Percentiles rank a stretch among this genome's conserved stretches.
phyloP scores from a whole-genome alignment of 2,888 invertebrate species.

The Mythimna ferrago region DNA sequence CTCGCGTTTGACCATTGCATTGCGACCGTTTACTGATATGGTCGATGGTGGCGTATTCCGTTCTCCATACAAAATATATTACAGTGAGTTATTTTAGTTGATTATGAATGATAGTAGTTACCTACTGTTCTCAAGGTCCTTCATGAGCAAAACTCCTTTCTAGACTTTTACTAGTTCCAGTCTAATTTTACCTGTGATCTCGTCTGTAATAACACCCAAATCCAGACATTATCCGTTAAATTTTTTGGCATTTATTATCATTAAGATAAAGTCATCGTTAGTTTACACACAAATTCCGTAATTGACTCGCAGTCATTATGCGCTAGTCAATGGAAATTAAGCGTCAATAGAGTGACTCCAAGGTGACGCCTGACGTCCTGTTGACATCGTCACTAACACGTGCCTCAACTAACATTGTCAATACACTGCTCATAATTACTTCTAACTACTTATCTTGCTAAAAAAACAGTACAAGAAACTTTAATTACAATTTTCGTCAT shows the following conservation, averaged over 20 bases:
- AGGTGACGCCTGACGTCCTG: constrained; percentile 36
- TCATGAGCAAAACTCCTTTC: neutral
- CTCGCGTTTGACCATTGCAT: too few relatives aligned
- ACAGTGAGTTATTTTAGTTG: neutral
- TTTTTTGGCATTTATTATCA: neutral
- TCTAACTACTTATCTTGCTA: neutral
- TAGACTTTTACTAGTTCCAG: too few relatives aligned
- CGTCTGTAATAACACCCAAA: neutral
- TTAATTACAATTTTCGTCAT: constrained; percentile 34
- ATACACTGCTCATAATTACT: constrained; percentile 16
- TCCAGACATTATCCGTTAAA: neutral
- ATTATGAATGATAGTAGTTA: neutral
- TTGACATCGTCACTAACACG: constrained; percentile 29
- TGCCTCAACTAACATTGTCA: constrained; percentile 9
- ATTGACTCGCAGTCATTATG: neutral
- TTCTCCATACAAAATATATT: neutral
- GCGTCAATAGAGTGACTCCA: constrained; percentile 21
- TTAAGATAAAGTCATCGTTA: too few relatives aligned
- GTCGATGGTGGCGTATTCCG: too few relatives aligned
- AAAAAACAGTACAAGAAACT: constrained; percentile 39
- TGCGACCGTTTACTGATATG: too few relatives aligned
- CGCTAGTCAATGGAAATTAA: constrained; percentile 6
- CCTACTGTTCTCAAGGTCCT: neutral
- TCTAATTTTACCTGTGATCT: too few relatives aligned
- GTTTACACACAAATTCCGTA: neutral